Evolutionary conservation across 2,888 invertebrate species (phyloP).

Genomic region (Panorpa germanica): DNA sequence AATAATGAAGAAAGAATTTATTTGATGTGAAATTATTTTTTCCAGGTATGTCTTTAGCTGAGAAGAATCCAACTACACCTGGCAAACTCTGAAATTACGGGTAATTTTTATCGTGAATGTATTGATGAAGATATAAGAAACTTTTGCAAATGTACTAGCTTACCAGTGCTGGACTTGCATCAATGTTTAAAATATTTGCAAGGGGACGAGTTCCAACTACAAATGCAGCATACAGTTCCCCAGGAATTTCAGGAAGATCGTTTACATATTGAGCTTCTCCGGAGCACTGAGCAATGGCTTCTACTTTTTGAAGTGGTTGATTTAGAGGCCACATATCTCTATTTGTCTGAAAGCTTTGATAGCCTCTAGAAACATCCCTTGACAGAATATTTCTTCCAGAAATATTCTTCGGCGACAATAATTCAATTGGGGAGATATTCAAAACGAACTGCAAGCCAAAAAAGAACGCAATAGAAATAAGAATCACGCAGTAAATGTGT

Average conservation of each 20-base stretch:
- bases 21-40: constrained; percentile 28
- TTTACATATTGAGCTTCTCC: constrained; percentile 27
- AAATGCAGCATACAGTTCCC: constrained; percentile 39
- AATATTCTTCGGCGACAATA: constrained; percentile 2
- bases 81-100: constrained; percentile 34
- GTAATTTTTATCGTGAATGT: too few relatives aligned
- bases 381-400: constrained; percentile 31
- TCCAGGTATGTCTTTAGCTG: constrained; percentile 46
- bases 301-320: constrained; percentile 47
- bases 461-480: too few relatives aligned
- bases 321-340: constrained; percentile 48
- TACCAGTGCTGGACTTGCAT: constrained; percentile 46
- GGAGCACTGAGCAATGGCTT: constrained; percentile 34
- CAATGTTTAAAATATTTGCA: constrained; percentile 39
- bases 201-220: constrained; percentile 36
- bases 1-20: constrained; percentile 10
- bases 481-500: too few relatives aligned
- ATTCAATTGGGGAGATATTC: constrained; percentile 1
- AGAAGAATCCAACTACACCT: constrained; percentile 40
- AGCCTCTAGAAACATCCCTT: constrained; percentile 38
- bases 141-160: constrained; percentile 14
- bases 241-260: constrained; percentile 20
- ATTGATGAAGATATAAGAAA: neutral
- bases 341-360: constrained; percentile 45
- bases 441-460: constrained; percentile 10